Conservation (phyloP, 2,113 vertebrate genomes). For the Thalassarche chlororhynchos region DNA sequence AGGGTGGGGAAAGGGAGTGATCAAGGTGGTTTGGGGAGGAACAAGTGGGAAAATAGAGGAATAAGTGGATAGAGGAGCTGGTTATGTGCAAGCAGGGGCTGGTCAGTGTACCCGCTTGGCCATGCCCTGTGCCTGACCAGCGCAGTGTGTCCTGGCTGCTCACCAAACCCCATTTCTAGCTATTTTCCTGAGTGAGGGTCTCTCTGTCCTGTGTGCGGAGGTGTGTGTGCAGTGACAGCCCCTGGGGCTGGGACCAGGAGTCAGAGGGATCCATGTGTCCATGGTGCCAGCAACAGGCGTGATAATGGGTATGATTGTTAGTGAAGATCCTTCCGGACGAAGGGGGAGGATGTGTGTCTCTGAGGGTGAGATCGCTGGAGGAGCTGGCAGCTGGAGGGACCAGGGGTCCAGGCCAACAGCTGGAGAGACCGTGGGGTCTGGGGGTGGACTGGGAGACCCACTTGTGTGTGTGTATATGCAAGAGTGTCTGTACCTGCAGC, state of each 20-base stretch:
- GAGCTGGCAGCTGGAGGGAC: not conserved
- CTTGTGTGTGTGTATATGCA: not conserved
- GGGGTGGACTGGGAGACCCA: not conserved
- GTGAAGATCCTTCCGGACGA: rapidly evolving
- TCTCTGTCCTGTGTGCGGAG: not conserved
- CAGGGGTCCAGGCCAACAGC: not conserved
- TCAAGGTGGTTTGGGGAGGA: not conserved
- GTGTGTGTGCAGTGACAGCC: not conserved
- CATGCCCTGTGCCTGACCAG: not conserved
- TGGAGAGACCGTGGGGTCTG: not conserved
- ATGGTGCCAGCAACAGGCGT: rapidly evolving
- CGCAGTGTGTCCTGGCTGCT: not conserved
- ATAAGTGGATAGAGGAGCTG: not conserved
- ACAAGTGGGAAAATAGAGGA: not conserved
- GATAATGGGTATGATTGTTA: not conserved
- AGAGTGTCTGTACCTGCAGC: not conserved
- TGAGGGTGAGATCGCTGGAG: not conserved
- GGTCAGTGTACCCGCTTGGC: not conserved
- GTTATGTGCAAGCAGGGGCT: rapidly evolving
- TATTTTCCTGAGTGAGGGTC: not conserved
- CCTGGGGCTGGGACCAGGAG: not conserved
- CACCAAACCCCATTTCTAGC: not conserved
- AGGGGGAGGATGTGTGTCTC: rapidly evolving
- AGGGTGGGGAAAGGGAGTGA: not conserved
- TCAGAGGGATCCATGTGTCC: not conserved